Base-by-base conservation (phyloP, 37 sponge, comb jelly and placozoan species). In the Petrosia ficiformis region DNA sequence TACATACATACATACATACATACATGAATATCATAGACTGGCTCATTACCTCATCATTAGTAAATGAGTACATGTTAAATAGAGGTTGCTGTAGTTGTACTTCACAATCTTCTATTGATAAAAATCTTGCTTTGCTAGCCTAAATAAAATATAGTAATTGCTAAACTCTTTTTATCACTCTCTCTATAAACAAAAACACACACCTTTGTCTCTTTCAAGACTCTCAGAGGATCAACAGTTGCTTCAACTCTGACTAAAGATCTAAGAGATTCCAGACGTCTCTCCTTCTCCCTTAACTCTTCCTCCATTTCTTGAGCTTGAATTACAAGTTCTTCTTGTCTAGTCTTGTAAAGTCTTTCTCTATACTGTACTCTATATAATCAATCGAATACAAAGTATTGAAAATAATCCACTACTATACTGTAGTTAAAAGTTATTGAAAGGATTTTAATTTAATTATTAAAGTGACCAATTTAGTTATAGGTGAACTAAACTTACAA, bases 151-250 rank as follows among this genome's bases (percentile, higher is more conserved):
- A n/a, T n/a, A n/a, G n/a, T n/a, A n/a, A n/a, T n/a, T n/a, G n/a
- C n/a, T n/a, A n/a, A n/a, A n/a, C n/a, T n/a, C n/a, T n/a, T n/a
- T n/a, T n/a, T n/a, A n/a, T n/a, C n/a, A n/a, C n/a, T n/a, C n/a
- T n/a, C n/a, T n/a, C n/a, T n/a, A n/a, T n/a, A n/a, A n/a, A n/a
- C n/a, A n/a, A n/a, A n/a, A n/a, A n/a, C 3, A 72, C 39, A 22
- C 21, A 80, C 83, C 71, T 75, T 56, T 48, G 87, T 86, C 34
- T 74, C 76, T 80, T 42, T 52, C 22, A 79, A 65, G 21, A 86
- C 44, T 66, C 87, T 52, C 16, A 52, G 44, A 43, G 87, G 80
- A 57, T 86, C 81, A 69, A 69, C 33, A 25, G 70, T 22, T n/a
- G 68, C 81, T 2, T 80, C 30, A 8, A 86, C 77, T 36, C 68